phyloP scores from a whole-genome alignment of 2,888 invertebrate genomes.

The Boloria selene region DNA sequence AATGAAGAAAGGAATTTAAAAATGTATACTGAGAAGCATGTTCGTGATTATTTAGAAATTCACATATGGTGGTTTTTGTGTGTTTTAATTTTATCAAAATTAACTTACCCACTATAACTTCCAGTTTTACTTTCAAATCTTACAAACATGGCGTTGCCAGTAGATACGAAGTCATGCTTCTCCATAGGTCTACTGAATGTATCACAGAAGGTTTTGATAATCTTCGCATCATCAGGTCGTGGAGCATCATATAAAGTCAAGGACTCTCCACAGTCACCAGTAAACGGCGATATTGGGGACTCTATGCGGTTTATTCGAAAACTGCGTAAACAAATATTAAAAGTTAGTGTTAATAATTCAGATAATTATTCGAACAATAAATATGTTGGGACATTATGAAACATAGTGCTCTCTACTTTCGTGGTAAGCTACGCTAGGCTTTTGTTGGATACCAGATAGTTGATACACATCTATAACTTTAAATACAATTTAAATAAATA shows the following conservation, averaged over 20 bases:
- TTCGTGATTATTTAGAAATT: too few relatives aligned
- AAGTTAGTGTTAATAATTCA: not conserved
- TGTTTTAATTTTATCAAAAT: not conserved
- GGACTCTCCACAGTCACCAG: conserved; percentile 95
- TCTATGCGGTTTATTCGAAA: conserved; percentile 94
- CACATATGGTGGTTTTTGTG: too few relatives aligned
- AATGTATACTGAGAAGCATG: too few relatives aligned
- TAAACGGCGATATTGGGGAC: conserved; percentile 92
- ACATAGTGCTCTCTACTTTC: too few relatives aligned
- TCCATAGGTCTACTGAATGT: conserved; percentile 96
- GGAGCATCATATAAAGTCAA: conserved; percentile 94
- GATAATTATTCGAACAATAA: too few relatives aligned
- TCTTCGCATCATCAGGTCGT: conserved; percentile 93
- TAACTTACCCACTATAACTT: conserved; percentile 90
- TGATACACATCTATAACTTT: too few relatives aligned
- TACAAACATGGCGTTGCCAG: conserved; percentile 92
- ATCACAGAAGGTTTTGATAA: conserved; percentile 97
- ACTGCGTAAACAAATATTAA: conserved; percentile 64
- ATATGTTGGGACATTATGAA: too few relatives aligned
- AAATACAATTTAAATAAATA: too few relatives aligned
- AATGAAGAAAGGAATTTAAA: too few relatives aligned
- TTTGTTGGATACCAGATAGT: too few relatives aligned
- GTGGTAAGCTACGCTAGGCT: too few relatives aligned
- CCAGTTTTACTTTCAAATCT: conserved; percentile 96
- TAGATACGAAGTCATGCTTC: conserved; percentile 95